Evolutionary conservation across 1,140 invertebrate genomes (phyloP).

Genomic region (Amyelois transitella): DNA sequence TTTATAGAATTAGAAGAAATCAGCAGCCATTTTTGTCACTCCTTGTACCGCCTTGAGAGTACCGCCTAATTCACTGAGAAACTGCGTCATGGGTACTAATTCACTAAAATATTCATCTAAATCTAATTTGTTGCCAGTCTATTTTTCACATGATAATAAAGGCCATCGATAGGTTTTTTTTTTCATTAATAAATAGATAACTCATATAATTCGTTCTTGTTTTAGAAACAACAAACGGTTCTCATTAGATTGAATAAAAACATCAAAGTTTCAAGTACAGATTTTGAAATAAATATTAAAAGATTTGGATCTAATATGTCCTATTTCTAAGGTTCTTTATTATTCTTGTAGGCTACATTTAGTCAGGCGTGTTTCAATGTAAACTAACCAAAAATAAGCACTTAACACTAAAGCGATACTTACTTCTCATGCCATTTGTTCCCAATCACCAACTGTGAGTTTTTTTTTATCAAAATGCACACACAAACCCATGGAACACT

Average conservation of each 20-base stretch:
- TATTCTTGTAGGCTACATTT: too few relatives aligned
- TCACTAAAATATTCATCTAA: slow-evolving; percentile 1
- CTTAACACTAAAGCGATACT: slow-evolving; percentile 64
- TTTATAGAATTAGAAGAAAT: background rate
- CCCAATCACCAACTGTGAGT: slow-evolving; percentile 68
- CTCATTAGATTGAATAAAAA: too few relatives aligned
- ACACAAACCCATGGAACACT: slow-evolving; percentile 34
- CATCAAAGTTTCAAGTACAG: too few relatives aligned
- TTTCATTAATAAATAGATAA: background rate
- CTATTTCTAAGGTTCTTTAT: too few relatives aligned
- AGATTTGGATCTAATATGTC: too few relatives aligned
- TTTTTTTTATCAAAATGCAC: slow-evolving; percentile 51
- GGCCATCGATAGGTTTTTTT: too few relatives aligned
- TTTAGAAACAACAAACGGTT: too few relatives aligned
- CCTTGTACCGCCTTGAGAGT: slow-evolving; percentile 7
- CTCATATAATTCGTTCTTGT: too few relatives aligned
- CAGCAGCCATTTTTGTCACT: background rate
- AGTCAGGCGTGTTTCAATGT: too few relatives aligned
- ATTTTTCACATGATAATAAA: too few relatives aligned
- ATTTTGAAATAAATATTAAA: too few relatives aligned
- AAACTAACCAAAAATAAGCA: too few relatives aligned
- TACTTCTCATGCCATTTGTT: slow-evolving; percentile 66
- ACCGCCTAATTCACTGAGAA: slow-evolving; percentile 60
- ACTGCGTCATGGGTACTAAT: slow-evolving; percentile 6
- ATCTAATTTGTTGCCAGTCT: background rate